Evolutionary conservation across 2,797 vertebrate genomes (phyloP).

Genomic region (Taenioides sp.): DNA sequence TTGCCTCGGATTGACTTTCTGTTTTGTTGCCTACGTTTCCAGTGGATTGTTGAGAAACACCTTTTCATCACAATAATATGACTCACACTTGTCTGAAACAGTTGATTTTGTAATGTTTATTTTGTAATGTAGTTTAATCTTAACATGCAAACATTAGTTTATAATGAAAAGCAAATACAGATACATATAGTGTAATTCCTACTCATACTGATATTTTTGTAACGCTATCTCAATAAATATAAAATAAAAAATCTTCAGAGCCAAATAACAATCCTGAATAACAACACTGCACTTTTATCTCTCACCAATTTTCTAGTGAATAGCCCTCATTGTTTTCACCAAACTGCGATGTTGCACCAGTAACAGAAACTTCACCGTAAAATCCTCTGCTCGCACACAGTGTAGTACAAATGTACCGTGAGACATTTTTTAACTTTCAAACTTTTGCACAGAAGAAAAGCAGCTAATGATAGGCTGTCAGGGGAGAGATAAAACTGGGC

Average conservation of each 20-base stretch:
- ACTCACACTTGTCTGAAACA: no score
- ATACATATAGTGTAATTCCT: background rate
- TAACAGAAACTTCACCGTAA: constrained; percentile 29
- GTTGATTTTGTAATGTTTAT: background rate
- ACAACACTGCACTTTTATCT: constrained; percentile 14
- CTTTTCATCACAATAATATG: no score
- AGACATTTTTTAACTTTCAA: constrained; percentile 42
- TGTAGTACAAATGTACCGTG: constrained; percentile 34
- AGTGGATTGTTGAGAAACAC: no score
- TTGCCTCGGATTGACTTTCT: no score
- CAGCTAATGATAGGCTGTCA: constrained; percentile 64
- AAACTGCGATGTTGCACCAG: constrained; percentile 15
- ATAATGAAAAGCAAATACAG: background rate
- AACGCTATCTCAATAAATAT: background rate
- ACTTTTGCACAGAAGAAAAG: constrained; percentile 50
- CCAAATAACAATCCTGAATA: background rate
- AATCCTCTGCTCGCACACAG: constrained; percentile 24
- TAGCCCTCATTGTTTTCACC: constrained; percentile 12
- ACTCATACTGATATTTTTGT: background rate
- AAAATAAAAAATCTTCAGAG: background rate
- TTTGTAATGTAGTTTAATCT: background rate
- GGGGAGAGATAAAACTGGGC: constrained; percentile 57
- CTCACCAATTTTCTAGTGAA: constrained; percentile 10
- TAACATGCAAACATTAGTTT: background rate
- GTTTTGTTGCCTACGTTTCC: no score